Percentiles rank a stretch among this genome's conserved stretches.
phyloP scores from a whole-genome alignment of 2,888 invertebrate genomes.

The Rhyacophila evoluta region DNA sequence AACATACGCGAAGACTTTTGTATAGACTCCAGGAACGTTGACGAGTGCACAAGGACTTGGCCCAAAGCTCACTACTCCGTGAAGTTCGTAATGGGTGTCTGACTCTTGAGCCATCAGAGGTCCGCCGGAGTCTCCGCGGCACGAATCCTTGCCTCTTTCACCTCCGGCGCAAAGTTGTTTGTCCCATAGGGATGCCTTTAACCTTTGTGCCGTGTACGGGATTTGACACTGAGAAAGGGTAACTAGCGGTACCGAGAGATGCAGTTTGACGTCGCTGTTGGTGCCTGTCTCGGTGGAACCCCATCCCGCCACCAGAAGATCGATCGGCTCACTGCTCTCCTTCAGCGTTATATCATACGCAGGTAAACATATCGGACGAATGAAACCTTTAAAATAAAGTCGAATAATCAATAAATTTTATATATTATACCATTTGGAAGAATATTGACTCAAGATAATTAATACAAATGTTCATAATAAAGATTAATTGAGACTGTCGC shows the following conservation, averaged over 20 bases:
- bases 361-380: conserved; percentile 64
- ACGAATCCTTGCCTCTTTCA: conserved; percentile 66
- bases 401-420: no score
- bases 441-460: no score
- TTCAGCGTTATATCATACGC: conserved; percentile 56
- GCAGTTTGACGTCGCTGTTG: conserved; percentile 58
- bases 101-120: conserved; percentile 64
- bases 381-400: no score
- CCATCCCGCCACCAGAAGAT: conserved; percentile 66
- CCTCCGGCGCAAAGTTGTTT: conserved; percentile 70
- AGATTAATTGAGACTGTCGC: no score
- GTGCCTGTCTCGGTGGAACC: conserved; percentile 63
- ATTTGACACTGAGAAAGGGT: conserved; percentile 28
- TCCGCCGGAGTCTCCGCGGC: conserved; percentile 72
- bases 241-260: conserved; percentile 57
- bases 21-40: conserved; percentile 65
- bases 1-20: conserved; percentile 62
- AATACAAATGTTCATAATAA: no score
- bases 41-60: conserved; percentile 61
- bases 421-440: no score
- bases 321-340: conserved; percentile 54
- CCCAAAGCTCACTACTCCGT: conserved; percentile 67
- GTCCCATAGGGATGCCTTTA: conserved; percentile 57
- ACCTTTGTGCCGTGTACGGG: conserved; percentile 35
- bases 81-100: conserved; percentile 58